Conservation (phyloP, 23 tunicate species). For the Ciona savignyi region DNA sequence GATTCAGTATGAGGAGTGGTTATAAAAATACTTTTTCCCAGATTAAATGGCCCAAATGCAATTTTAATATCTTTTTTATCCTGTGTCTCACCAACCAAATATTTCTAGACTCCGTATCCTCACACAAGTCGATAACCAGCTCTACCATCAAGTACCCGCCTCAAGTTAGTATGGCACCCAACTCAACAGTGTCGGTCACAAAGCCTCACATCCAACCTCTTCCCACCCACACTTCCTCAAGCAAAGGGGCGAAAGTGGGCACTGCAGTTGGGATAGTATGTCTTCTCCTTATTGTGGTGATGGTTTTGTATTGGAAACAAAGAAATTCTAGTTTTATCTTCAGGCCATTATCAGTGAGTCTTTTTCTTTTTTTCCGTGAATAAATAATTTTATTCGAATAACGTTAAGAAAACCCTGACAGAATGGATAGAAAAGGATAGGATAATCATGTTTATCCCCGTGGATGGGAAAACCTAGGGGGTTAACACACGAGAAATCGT, state of each 20-base stretch:
- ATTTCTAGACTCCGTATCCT: too few relatives aligned
- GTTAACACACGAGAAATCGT: too few relatives aligned
- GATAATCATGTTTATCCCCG: too few relatives aligned
- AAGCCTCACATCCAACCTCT: neutral
- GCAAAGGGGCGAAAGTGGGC: constrained; percentile 27
- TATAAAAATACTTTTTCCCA: too few relatives aligned
- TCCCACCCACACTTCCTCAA: neutral
- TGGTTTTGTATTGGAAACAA: constrained; percentile 47
- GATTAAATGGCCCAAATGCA: too few relatives aligned
- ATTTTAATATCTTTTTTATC: too few relatives aligned
- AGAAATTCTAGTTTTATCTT: constrained; percentile 35
- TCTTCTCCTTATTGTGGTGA: constrained; percentile 25
- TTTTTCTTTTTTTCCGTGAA: neutral
- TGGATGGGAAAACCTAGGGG: too few relatives aligned
- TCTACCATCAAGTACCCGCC: neutral
- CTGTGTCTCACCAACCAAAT: too few relatives aligned
- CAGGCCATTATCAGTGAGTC: constrained; percentile 44
- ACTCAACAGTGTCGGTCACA: neutral
- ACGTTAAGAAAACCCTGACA: too few relatives aligned
- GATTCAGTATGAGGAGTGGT: too few relatives aligned
- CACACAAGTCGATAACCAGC: too few relatives aligned
- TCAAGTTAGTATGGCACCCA: neutral
- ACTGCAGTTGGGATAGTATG: constrained; percentile 30
- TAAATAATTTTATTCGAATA: neutral
- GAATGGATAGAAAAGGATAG: too few relatives aligned